These are phyloP conservation scores for Phragmatobia fuliginosa DNA, from an alignment of 2,888 invertebrate species.

Conservation along the genomic window DNA sequence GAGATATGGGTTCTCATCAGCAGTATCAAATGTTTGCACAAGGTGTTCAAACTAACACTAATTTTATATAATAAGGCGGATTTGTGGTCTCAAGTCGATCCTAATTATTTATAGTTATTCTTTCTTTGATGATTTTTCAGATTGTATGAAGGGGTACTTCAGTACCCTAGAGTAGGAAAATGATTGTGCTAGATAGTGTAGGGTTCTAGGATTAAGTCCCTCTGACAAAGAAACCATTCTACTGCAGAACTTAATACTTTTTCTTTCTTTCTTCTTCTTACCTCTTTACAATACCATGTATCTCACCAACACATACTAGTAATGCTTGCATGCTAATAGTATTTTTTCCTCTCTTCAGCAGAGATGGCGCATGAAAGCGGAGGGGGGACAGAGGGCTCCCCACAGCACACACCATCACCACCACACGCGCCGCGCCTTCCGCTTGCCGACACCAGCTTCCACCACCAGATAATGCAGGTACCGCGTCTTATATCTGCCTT, in stretches of 20 bases:
- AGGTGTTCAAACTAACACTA: too few species aligned
- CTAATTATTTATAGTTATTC: too few species aligned
- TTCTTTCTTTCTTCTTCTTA: too few species aligned
- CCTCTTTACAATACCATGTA: not conserved
- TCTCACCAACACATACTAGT: not conserved
- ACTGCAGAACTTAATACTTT: not conserved
- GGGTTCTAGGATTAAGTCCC: too few species aligned
- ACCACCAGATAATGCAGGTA: constrained; percentile 90
- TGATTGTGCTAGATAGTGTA: too few species aligned
- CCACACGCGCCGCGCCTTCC: constrained; percentile 84
- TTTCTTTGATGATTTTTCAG: too few species aligned
- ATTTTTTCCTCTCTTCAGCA: constrained; percentile 52
- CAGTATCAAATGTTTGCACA: too few species aligned
- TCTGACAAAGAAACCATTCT: not conserved
- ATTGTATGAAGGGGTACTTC: too few species aligned
- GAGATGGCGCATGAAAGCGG: constrained; percentile 84
- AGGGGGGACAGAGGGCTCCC: constrained; percentile 75
- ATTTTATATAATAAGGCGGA: too few species aligned
- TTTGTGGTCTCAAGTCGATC: too few species aligned
- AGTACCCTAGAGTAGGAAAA: too few species aligned
- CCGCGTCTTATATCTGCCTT: not conserved
- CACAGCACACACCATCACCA: constrained; percentile 83
- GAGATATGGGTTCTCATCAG: too few species aligned
- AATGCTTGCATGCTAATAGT: not conserved
- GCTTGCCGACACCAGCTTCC: constrained; percentile 87